Evolutionary conservation across 2,113 vertebrate species (phyloP).

Genomic region (Albula glossodonta): DNA sequence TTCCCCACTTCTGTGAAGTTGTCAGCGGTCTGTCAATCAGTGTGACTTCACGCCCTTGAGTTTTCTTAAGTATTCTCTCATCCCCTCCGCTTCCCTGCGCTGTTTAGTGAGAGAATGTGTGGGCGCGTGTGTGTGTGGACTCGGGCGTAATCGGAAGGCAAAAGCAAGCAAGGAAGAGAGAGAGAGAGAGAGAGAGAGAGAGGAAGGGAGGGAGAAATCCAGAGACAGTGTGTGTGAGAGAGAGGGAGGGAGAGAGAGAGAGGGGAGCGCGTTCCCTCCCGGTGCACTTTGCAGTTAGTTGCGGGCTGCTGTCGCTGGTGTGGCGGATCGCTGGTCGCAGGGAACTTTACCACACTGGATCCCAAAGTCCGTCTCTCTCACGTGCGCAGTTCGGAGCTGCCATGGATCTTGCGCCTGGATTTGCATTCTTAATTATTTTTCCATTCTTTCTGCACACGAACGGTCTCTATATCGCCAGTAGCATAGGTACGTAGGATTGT

Average conservation of each 20-base stretch:
- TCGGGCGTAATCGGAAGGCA: slow-evolving; percentile 47
- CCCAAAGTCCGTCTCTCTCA: slow-evolving; percentile 77
- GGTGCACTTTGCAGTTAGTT: slow-evolving; percentile 81
- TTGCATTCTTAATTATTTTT: slow-evolving; percentile 72
- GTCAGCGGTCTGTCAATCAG: slow-evolving; percentile 45
- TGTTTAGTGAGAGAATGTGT: slow-evolving; percentile 36
- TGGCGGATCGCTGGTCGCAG: slow-evolving; percentile 73
- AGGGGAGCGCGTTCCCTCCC: slow-evolving; percentile 65
- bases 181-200: slow-evolving; percentile 40
- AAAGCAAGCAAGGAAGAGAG: slow-evolving; percentile 37
- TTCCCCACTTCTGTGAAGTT: slow-evolving; percentile 21
- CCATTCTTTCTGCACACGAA: slow-evolving; percentile 75
- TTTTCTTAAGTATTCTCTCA: slow-evolving; percentile 44
- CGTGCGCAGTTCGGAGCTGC: slow-evolving; percentile 83
- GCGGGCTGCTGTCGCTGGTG: slow-evolving; percentile 76
- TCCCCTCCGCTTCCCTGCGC: slow-evolving; percentile 34
- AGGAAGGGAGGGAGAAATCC: slow-evolving; percentile 21
- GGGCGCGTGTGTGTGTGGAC: slow-evolving; percentile 33
- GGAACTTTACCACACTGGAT: slow-evolving; percentile 81
- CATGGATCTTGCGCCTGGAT: slow-evolving; percentile 77
- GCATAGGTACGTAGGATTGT: slow-evolving; percentile 72
- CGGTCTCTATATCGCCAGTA: slow-evolving; percentile 80
- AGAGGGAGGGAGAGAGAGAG: slow-evolving; percentile 18
- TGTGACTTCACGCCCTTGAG: slow-evolving; percentile 24
- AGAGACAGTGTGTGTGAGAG: slow-evolving; percentile 1